Conservation (phyloP, 2,888 invertebrate genomes). For the Drosophila demipolita region DNA sequence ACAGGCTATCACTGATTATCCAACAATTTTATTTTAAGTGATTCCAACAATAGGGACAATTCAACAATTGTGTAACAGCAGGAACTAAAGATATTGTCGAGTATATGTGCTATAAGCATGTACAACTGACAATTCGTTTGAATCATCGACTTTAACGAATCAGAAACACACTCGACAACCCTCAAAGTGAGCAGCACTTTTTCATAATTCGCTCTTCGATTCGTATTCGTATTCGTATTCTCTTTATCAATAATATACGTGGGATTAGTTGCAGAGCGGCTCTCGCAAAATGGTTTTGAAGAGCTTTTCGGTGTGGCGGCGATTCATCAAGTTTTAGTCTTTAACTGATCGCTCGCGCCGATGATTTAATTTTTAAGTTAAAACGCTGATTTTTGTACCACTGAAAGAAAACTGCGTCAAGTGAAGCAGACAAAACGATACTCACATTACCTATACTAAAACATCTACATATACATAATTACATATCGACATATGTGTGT, state of each 20-base stretch:
- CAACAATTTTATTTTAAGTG: neutral
- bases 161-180: conserved; percentile 39
- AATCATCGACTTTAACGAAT: conserved; percentile 11
- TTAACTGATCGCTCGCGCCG: conserved; percentile 84
- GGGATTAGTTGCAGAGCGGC: conserved; percentile 35
- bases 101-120: neutral
- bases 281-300: conserved; percentile 15
- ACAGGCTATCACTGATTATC: neutral
- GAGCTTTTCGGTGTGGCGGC: conserved; percentile 62
- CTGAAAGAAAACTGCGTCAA: conserved; percentile 56
- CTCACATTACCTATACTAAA: conserved; percentile 53
- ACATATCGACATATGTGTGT: conserved; percentile 23
- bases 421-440: conserved; percentile 61
- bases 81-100: neutral
- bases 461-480: conserved; percentile 40
- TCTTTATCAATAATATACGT: conserved; percentile 5
- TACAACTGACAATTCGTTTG: neutral
- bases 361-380: conserved; percentile 84
- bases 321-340: conserved; percentile 82
- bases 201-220: neutral
- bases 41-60: neutral
- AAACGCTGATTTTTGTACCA: conserved; percentile 55
- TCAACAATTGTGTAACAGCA: conserved; percentile 5
- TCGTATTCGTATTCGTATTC: conserved; percentile 2
- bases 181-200: conserved; percentile 24